phyloP scores from a whole-genome alignment of 2,888 invertebrate genomes.

The Amiota minor region DNA sequence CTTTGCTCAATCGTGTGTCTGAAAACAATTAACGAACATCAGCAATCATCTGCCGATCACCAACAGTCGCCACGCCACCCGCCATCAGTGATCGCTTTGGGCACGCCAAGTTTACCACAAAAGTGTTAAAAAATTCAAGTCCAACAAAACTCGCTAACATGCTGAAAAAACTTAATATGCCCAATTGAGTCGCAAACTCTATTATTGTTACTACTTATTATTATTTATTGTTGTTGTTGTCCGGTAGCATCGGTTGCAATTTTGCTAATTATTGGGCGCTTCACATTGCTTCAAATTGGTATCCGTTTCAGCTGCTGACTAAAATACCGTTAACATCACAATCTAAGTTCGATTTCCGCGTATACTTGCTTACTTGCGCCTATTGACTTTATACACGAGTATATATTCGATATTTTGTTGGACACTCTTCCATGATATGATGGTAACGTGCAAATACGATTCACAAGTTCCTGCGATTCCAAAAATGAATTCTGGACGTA shows the following conservation, averaged over 20 bases:
- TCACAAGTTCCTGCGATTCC: slow-evolving; percentile 52
- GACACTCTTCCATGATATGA: slow-evolving; percentile 47
- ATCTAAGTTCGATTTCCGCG: background rate
- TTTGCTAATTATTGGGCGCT: slow-evolving; percentile 56
- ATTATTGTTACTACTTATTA: slow-evolving; percentile 5
- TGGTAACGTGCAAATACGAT: slow-evolving; percentile 74
- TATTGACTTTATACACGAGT: slow-evolving; percentile 35
- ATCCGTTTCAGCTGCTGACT: no score
- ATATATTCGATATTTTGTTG: slow-evolving; percentile 27
- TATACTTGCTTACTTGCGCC: background rate
- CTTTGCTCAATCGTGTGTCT: background rate
- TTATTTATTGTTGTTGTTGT: slow-evolving; percentile 31
- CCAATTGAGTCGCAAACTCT: slow-evolving; percentile 50
- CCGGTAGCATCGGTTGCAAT: slow-evolving; percentile 45
- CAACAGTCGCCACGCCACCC: background rate
- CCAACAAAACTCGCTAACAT: slow-evolving; percentile 49
- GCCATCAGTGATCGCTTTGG: no score
- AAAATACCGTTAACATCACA: no score
- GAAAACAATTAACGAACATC: slow-evolving; percentile 18
- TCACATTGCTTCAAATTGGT: no score
- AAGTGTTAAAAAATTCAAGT: background rate
- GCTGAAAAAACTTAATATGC: slow-evolving; percentile 57
- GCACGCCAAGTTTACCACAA: background rate
- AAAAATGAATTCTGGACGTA: slow-evolving; percentile 69
- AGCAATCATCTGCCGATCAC: background rate